These are phyloP conservation scores for Drosophila ironensis DNA, from an alignment of 1,140 invertebrate species.

Conservation along the genomic window DNA sequence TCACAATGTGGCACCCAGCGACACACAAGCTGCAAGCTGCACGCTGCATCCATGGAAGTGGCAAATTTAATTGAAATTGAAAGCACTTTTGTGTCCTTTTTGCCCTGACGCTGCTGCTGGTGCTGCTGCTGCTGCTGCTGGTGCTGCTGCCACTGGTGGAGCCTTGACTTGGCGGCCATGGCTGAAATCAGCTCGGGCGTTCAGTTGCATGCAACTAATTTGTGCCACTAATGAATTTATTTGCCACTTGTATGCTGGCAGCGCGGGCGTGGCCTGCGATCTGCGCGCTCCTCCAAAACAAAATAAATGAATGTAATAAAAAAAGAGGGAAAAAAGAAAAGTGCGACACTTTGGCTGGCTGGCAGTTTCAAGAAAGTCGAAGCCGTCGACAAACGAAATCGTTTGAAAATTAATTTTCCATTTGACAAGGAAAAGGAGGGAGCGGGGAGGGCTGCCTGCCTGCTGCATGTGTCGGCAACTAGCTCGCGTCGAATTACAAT, in stretches of 20 bases:
- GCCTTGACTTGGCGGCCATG: background rate
- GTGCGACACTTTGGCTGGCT: constrained; percentile 40
- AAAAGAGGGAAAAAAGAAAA: constrained; percentile 22
- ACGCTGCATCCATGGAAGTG: constrained; percentile 38
- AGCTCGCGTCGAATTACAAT: constrained; percentile 75
- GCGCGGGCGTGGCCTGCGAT: constrained; percentile 58
- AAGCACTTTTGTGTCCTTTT: constrained; percentile 76
- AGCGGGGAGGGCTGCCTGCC: constrained; percentile 5
- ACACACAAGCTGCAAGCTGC: constrained; percentile 15
- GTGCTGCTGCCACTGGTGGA: background rate
- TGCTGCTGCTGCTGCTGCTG: background rate
- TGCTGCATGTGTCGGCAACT: constrained; percentile 41
- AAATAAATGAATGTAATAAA: constrained; percentile 72
- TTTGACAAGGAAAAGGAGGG: constrained; percentile 65
- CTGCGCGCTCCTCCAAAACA: constrained; percentile 42
- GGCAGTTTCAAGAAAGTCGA: constrained; percentile 49
- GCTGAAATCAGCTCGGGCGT: constrained; percentile 10
- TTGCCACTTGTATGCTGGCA: constrained; percentile 79
- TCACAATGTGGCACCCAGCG: constrained; percentile 15
- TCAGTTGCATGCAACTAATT: constrained; percentile 75
- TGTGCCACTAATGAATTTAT: constrained; percentile 80
- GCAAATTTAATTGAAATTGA: constrained; percentile 80
- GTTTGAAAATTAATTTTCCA: constrained; percentile 81
- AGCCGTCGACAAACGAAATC: constrained; percentile 68
- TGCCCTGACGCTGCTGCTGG: constrained; percentile 25